Evolutionary conservation across 1,140 invertebrate genomes (phyloP).

Genomic region (Bombyx mandarina): DNA sequence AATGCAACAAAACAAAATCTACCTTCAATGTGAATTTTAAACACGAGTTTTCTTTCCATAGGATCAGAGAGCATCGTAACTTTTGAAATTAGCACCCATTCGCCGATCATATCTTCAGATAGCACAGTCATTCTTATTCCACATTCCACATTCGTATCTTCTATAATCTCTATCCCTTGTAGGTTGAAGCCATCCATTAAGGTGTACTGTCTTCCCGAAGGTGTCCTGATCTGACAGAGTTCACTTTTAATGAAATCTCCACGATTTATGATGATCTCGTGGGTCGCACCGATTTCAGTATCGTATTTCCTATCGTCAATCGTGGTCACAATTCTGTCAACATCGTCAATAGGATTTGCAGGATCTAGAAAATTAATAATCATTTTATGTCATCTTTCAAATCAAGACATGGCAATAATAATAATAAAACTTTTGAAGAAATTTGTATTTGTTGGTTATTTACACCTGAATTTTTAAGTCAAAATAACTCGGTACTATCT

Average conservation of each 20-base stretch:
- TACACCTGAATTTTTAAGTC: no score
- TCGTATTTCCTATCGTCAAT: conserved; percentile 17
- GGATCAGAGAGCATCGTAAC: conserved; percentile 13
- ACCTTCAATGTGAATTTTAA: conserved; percentile 44
- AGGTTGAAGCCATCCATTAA: conserved; percentile 20
- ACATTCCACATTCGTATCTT: conserved; percentile 17
- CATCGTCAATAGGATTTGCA: conserved; percentile 10
- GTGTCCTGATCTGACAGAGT: conserved; percentile 27
- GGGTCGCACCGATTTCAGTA: conserved; percentile 21
- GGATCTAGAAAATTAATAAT: conserved; percentile 6
- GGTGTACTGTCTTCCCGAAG: conserved; percentile 17
- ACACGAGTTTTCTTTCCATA: conserved; percentile 33
- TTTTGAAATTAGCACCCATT: conserved; percentile 32
- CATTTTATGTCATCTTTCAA: neutral
- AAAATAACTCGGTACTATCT: no score
- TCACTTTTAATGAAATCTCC: conserved; percentile 16
- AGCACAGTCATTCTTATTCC: conserved; percentile 24
- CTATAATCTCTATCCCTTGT: conserved; percentile 19
- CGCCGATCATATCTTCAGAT: conserved; percentile 26
- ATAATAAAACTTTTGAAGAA: no score
- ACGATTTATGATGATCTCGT: conserved; percentile 21
- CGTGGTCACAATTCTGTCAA: conserved; percentile 17
- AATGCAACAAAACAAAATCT: conserved; percentile 2
- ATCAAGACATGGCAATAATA: neutral
- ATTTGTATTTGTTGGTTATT: no score